These are phyloP conservation scores for Rhinichthys osculus DNA, from an alignment of 2,797 vertebrate species.

Conservation along the genomic window DNA sequence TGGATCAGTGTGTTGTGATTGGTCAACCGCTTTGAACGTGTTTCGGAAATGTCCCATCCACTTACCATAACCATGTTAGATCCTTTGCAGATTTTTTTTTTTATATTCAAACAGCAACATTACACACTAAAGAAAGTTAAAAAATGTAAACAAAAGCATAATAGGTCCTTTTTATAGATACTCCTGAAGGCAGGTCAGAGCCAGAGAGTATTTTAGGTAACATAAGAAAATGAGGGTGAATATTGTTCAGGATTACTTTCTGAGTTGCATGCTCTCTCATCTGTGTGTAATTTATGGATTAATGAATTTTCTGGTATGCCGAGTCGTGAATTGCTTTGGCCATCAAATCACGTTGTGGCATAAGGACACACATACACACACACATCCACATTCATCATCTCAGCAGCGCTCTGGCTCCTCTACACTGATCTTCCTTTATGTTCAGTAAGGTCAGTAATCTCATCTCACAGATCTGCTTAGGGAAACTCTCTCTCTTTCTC, in stretches of 20 bases:
- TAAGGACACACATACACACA: not conserved
- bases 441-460: conserved; percentile 32
- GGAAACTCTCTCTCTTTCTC: conserved; percentile 6
- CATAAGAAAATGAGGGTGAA: not conserved
- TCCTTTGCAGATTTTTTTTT: not conserved
- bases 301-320: conserved; percentile 29
- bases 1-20: not conserved
- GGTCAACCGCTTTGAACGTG: not conserved
- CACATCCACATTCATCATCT: not conserved
- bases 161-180: not conserved
- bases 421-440: conserved; percentile 11
- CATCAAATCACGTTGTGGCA: conserved; percentile 18
- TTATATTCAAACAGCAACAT: not conserved
- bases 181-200: not conserved
- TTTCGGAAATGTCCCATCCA: not conserved
- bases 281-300: conserved; percentile 34
- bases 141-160: not conserved
- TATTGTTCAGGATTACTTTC: conserved; percentile 23
- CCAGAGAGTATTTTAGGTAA: not conserved
- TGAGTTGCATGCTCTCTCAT: conserved; percentile 21
- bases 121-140: not conserved
- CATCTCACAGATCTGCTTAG: conserved; percentile 23
- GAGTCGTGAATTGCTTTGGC: conserved; percentile 46
- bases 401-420: not conserved
- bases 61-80: not conserved